These are phyloP conservation scores for Cygnus buccinator DNA, from an alignment of 2,113 vertebrate species.

Conservation along the genomic window DNA sequence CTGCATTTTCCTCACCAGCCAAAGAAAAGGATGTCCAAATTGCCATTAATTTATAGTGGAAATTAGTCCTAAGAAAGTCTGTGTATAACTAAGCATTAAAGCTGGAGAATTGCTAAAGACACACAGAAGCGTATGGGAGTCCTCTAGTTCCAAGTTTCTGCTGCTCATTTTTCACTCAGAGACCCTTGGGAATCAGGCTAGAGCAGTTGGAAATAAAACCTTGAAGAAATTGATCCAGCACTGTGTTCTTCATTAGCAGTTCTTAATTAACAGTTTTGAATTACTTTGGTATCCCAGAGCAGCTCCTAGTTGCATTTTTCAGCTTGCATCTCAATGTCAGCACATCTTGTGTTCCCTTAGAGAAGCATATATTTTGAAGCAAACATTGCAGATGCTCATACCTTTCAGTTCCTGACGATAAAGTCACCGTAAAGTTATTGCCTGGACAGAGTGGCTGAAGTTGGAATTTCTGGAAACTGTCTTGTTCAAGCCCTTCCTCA, in stretches of 20 bases:
- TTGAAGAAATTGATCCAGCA: conserved; percentile 3
- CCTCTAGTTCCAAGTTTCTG: conserved; percentile 15
- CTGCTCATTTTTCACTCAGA: not conserved
- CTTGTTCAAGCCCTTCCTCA: not conserved
- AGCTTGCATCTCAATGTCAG: not conserved
- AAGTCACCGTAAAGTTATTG: not conserved
- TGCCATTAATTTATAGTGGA: not conserved
- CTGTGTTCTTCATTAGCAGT: not conserved
- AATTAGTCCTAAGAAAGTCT: not conserved
- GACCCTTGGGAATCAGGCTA: not conserved
- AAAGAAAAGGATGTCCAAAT: not conserved
- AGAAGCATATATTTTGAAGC: not conserved
- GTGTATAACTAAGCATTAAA: not conserved
- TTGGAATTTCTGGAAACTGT: not conserved
- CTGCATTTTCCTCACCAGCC: not conserved
- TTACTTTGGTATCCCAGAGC: not conserved
- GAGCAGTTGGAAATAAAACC: conserved; percentile 28
- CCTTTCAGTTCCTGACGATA: not conserved
- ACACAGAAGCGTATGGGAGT: not conserved
- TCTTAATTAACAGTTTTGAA: conserved; percentile 36
- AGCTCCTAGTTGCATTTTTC: not conserved
- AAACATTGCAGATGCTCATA: not conserved
- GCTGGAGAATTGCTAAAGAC: not conserved
- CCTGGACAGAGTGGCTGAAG: not conserved
- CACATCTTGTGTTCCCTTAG: not conserved